These are phyloP conservation scores for Salmo trutta DNA, from an alignment of 2,797 vertebrate species.

Conservation along the genomic window DNA sequence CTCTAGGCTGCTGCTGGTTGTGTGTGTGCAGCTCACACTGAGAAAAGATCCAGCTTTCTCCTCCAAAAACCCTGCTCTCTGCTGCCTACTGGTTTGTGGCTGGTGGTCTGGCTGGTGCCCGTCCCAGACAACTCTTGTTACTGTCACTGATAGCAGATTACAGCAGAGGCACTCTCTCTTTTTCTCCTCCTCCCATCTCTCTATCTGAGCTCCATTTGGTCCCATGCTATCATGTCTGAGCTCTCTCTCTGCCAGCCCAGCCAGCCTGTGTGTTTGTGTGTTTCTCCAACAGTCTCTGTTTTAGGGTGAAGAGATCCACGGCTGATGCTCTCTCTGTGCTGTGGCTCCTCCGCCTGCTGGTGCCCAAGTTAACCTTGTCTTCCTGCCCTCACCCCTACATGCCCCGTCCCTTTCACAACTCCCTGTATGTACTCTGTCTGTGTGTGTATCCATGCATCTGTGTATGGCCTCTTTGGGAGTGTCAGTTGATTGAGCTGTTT, in stretches of 20 bases:
- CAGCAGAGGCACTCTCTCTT: not conserved
- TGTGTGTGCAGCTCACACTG: constrained; percentile 13
- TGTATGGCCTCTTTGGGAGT: not conserved
- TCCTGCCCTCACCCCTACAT: not conserved
- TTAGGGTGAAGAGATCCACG: not conserved
- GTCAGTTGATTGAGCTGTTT: not conserved
- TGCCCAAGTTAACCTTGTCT: constrained; percentile 3
- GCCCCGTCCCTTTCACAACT: not conserved
- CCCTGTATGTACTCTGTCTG: not conserved
- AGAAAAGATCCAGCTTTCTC: too few relatives aligned
- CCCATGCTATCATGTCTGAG: not conserved
- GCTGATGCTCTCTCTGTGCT: not conserved
- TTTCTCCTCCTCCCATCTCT: not conserved
- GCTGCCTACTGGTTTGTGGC: not conserved
- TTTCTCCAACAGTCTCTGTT: not conserved
- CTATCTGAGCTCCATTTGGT: not conserved
- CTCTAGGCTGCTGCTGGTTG: constrained; percentile 14
- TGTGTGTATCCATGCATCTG: not conserved
- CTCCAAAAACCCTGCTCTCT: constrained; percentile 3
- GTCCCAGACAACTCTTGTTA: not conserved
- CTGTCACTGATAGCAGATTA: not conserved
- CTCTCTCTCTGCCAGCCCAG: not conserved
- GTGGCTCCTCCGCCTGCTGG: not conserved
- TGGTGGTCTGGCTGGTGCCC: not conserved
- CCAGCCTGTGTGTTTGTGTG: not conserved